Percentiles rank a stretch among this genome's conserved stretches.
Conservation (phyloP, 2,888 invertebrate genomes). For the Harpalus rubripes region DNA sequence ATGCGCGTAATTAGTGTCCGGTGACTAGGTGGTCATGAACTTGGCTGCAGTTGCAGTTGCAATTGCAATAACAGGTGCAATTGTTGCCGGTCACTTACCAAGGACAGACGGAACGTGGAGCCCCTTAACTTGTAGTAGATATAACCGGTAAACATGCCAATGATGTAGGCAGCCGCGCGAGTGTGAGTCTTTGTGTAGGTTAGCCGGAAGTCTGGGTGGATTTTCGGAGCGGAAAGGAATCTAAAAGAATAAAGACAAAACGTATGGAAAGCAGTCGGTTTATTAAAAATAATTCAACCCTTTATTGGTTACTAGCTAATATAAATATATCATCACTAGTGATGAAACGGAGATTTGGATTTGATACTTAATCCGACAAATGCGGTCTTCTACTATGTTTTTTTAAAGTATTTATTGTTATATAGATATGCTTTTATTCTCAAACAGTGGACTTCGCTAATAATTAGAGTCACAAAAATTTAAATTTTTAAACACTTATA, state of each 20-base stretch:
- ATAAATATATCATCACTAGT: too few species aligned
- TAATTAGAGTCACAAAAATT: too few species aligned
- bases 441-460: too few species aligned
- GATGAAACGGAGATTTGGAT: too few species aligned
- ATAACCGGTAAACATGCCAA: slow-evolving; percentile 81
- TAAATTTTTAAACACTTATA: too few species aligned
- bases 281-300: too few species aligned
- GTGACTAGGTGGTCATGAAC: slow-evolving; percentile 25
- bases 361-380: too few species aligned
- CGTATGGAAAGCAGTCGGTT: too few species aligned
- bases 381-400: too few species aligned
- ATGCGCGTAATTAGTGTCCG: slow-evolving; percentile 18
- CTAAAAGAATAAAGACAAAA: slow-evolving; percentile 72
- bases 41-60: slow-evolving; percentile 70
- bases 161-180: slow-evolving; percentile 80
- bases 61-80: neutral
- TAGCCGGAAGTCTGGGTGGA: slow-evolving; percentile 78
- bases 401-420: too few species aligned
- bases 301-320: too few species aligned
- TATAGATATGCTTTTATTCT: too few species aligned
- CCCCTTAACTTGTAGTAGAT: slow-evolving; percentile 75
- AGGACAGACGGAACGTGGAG: slow-evolving; percentile 72
- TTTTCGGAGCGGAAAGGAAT: slow-evolving; percentile 79
- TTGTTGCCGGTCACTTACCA: slow-evolving; percentile 72
- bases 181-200: slow-evolving; percentile 82